These are phyloP conservation scores for Leucophenga montana DNA, from an alignment of 2,888 invertebrate species.

Conservation along the genomic window DNA sequence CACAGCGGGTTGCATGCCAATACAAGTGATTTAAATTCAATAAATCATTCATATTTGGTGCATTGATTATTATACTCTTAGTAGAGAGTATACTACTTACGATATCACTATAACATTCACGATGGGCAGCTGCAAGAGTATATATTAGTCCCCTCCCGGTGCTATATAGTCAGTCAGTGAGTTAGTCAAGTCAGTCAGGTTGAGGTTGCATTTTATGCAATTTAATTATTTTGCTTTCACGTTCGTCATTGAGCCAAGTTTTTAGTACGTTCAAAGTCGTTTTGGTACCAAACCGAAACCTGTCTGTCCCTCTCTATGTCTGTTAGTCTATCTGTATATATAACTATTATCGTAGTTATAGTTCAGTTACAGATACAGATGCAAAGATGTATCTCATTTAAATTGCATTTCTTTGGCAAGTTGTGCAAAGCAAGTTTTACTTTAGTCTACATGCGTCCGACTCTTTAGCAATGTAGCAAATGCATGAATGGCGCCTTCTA, in stretches of 20 bases:
- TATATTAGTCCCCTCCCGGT: not conserved
- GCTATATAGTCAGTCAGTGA: too few species aligned
- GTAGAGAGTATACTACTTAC: not conserved
- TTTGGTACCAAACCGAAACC: too few species aligned
- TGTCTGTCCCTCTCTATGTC: not conserved
- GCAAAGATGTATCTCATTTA: conserved; percentile 51
- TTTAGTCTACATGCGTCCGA: not conserved
- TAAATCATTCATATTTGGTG: conserved; percentile 65
- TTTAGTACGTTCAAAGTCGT: not conserved
- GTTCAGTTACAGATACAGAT: too few species aligned
- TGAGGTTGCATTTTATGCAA: conserved; percentile 36
- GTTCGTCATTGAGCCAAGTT: conserved; percentile 1
- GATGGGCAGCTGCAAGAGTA: conserved; percentile 28
- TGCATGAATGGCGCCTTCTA: conserved; percentile 4
- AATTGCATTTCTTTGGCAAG: conserved; percentile 45
- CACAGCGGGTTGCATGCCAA: conserved; percentile 72
- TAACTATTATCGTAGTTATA: too few species aligned
- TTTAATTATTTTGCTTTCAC: conserved; percentile 54
- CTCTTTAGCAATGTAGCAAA: not conserved
- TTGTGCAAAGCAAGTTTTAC: conserved; percentile 4
- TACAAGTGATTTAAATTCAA: conserved; percentile 73
- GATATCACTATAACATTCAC: too few species aligned
- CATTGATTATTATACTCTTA: conserved; percentile 60
- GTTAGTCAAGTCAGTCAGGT: too few species aligned
- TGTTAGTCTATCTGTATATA: not conserved